Percentiles rank a stretch among this genome's conserved stretches.
Conservation (phyloP, 2,888 invertebrate species). For the Luffia ferchaultella region DNA sequence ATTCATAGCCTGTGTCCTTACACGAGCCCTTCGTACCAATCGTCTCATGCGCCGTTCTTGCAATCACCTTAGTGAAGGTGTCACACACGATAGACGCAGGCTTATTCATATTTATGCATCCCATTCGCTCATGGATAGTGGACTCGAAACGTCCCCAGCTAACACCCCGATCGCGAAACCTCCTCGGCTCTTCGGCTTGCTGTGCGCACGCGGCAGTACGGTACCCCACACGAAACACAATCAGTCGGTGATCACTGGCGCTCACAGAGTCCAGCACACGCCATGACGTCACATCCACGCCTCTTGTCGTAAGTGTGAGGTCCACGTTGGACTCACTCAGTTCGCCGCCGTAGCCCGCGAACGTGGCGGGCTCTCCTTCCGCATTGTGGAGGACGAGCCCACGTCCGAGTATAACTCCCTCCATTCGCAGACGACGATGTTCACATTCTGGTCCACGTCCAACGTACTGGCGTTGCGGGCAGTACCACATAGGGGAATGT, state of each 20-base stretch:
- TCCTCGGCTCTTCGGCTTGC: neutral
- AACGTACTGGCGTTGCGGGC: too few relatives aligned
- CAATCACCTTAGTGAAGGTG: neutral
- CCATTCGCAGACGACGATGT: too few relatives aligned
- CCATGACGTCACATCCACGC: neutral
- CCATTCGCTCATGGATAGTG: neutral
- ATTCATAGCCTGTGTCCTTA: constrained; percentile 10
- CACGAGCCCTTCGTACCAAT: constrained; percentile 4
- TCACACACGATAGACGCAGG: constrained; percentile 1
- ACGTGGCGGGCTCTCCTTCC: too few relatives aligned
- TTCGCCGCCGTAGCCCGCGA: too few relatives aligned
- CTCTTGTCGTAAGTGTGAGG: constrained; percentile 2
- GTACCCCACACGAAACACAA: constrained; percentile 4
- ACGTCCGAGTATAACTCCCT: too few relatives aligned
- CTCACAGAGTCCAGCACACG: neutral
- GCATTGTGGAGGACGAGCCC: too few relatives aligned
- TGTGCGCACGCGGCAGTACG: constrained; percentile 10
- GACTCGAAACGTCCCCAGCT: neutral
- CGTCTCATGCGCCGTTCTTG: constrained; percentile 4
- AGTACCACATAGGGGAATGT: too few relatives aligned
- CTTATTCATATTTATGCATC: neutral
- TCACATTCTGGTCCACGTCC: too few relatives aligned
- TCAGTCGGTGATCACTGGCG: constrained; percentile 1
- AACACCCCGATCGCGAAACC: neutral
- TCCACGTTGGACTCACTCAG: constrained; percentile 3